phyloP scores from a whole-genome alignment of 2,888 invertebrate species.

The Lucinisca nassula region DNA sequence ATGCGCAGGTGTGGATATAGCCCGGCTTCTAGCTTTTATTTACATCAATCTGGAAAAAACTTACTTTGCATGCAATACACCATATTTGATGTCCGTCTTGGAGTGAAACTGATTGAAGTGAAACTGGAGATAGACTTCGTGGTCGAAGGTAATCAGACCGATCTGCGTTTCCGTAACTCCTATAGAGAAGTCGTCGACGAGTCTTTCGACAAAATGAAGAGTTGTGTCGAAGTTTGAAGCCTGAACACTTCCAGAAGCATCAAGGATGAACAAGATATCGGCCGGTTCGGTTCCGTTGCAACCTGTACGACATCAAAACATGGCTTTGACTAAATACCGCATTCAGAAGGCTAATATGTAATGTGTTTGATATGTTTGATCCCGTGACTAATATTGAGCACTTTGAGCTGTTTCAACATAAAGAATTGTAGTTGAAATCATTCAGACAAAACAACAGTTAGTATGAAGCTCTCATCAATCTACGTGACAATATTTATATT shows the following conservation, averaged over 20 bases:
- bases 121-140: conserved; percentile 78
- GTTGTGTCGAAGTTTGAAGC: conserved; percentile 78
- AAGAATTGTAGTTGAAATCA: no score
- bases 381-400: no score
- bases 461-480: no score
- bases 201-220: conserved; percentile 78
- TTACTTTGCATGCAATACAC: conserved; percentile 65
- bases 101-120: conserved; percentile 80
- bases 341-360: no score
- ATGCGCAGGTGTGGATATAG: neutral
- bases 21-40: neutral
- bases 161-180: conserved; percentile 76
- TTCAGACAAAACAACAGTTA: no score
- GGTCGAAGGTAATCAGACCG: conserved; percentile 77
- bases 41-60: neutral
- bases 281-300: conserved; percentile 73
- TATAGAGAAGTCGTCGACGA: conserved; percentile 77
- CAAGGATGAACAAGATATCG: conserved; percentile 84
- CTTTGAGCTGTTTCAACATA: no score
- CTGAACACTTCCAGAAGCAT: conserved; percentile 83
- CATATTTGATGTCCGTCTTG: conserved; percentile 75
- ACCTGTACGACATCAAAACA: no score
- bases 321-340: no score
- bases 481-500: no score
- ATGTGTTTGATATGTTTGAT: no score